A percentile compares a stretch with the other conserved stretches of the same genome.
Evolutionary conservation across 2,888 invertebrate genomes (phyloP).

Genomic region (Cryptocephalus primarius): DNA sequence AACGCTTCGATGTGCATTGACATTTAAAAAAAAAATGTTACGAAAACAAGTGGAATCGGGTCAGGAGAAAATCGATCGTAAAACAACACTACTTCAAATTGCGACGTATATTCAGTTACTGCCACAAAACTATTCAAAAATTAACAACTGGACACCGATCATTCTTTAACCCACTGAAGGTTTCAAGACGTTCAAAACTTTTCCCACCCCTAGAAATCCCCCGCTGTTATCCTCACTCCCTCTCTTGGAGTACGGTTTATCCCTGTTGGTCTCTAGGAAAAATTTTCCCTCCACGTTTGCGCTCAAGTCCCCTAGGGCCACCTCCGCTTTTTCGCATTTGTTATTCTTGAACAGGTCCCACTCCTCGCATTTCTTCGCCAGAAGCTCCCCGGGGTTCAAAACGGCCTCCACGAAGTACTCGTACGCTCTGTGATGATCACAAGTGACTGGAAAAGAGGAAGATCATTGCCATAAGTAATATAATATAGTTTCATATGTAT

Average conservation of each 20-base stretch:
- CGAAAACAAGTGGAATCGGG: no score
- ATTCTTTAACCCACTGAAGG: not conserved
- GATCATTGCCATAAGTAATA: not conserved
- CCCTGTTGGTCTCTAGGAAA: conserved; percentile 23
- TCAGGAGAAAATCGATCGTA: no score
- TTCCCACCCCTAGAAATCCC: not conserved
- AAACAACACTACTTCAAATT: no score
- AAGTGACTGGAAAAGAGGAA: conserved; percentile 18
- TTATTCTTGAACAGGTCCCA: conserved; percentile 15
- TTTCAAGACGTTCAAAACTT: conserved; percentile 2
- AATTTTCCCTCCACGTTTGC: conserved; percentile 18
- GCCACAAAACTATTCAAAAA: no score
- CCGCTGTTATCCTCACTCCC: not conserved
- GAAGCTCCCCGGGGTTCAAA: conserved; percentile 17
- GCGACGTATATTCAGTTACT: no score
- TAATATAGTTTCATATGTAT: no score
- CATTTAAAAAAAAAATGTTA: no score
- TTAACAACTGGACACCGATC: no score
- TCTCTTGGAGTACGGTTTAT: conserved; percentile 18
- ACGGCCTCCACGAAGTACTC: conserved; percentile 24
- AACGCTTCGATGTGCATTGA: no score
- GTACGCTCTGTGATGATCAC: conserved; percentile 22
- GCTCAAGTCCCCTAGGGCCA: conserved; percentile 20
- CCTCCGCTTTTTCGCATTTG: conserved; percentile 16
- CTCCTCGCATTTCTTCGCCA: conserved; percentile 17